Evolutionary conservation across 2,113 vertebrate species (phyloP), one percentile per base, ranked within the genome.

Genomic region (Nicator chloris): DNA sequence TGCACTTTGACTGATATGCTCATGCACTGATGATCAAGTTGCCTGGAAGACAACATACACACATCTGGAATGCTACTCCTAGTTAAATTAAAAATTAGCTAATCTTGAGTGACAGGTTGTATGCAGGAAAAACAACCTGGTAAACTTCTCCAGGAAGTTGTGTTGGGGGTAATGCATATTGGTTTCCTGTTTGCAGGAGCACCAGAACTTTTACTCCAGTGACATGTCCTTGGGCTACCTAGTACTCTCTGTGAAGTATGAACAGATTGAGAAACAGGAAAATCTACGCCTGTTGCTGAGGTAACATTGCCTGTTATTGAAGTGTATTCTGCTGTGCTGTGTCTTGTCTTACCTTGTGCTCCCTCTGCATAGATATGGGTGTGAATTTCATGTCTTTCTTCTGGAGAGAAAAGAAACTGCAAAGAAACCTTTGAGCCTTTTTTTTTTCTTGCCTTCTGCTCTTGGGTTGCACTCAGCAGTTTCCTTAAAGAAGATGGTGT

Each of bases 201-300:
- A 99, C 96, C 98, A 99, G 84, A 98, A 98, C 10, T 99, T 99
- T 93, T 99, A 98, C 79, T 98, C 98, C 33, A 97, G 97, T 86
- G 99, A 99, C 87, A 81, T 97, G 53, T 94, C 96, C 31, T 85
- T 99, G 81, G 99, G 99, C 33, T 97, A 97, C 9, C 82, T 99
- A 49, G 97, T 99, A 82, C 98, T 99, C 50, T 99, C 99, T 51
- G 98, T 98, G 92, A 98, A 98, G 97, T 97, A 99, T 79, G 98
- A 99, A 93, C 98, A 98, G 71, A 89, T 96, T 0, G 98, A 98
- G 71, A 98, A 98, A 68, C 91, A 97, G 59, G 98, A 98, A 81
- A 98, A 97, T 54, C 96, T 99, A 7, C 97, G 98, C 53, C 97
- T 99, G 60, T 97, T 99, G 91, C 95, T 99, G 79, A 99, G 99